phyloP scores from a whole-genome alignment of 2,888 invertebrate species.

The Conchocele bisecta region DNA sequence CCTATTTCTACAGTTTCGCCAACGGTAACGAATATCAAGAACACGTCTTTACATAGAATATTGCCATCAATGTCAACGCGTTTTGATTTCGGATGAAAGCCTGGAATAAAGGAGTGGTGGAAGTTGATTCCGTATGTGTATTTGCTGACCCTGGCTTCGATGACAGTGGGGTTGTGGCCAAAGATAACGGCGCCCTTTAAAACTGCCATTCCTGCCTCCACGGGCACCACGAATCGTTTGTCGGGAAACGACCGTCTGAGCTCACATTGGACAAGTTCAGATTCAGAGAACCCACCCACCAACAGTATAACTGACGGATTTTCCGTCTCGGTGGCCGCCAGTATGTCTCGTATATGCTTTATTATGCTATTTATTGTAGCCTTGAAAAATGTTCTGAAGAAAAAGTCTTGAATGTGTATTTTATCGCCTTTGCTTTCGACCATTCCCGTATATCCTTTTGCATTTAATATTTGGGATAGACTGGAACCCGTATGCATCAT shows the following conservation, averaged over 20 bases:
- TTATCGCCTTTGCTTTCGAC: slow-evolving; percentile 36
- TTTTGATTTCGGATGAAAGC: too few relatives aligned
- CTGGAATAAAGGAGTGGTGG: too few relatives aligned
- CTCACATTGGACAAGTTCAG: slow-evolving; percentile 42
- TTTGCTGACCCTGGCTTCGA: slow-evolving; percentile 48
- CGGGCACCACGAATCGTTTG: slow-evolving; percentile 44
- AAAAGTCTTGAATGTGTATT: slow-evolving; percentile 38
- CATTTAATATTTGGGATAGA: slow-evolving; percentile 14
- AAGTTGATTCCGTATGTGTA: slow-evolving; percentile 52
- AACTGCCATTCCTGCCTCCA: slow-evolving; percentile 50
- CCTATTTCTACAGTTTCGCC: too few relatives aligned
- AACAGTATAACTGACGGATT: slow-evolving; percentile 45
- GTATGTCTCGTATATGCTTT: slow-evolving; percentile 47
- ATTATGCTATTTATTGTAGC: slow-evolving; percentile 31
- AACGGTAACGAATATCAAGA: too few relatives aligned
- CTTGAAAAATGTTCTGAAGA: slow-evolving; percentile 49
- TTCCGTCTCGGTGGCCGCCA: slow-evolving; percentile 32
- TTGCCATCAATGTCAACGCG: too few relatives aligned
- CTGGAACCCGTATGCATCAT: slow-evolving; percentile 5
- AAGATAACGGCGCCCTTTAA: slow-evolving; percentile 55
- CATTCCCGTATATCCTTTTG: slow-evolving; percentile 34
- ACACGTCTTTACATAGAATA: too few relatives aligned
- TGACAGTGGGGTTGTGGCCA: slow-evolving; percentile 49
- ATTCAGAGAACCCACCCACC: slow-evolving; percentile 54
- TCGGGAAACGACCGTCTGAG: slow-evolving; percentile 43